Conservation (phyloP, 2,888 invertebrate genomes). For the Hecatera dysodea region DNA sequence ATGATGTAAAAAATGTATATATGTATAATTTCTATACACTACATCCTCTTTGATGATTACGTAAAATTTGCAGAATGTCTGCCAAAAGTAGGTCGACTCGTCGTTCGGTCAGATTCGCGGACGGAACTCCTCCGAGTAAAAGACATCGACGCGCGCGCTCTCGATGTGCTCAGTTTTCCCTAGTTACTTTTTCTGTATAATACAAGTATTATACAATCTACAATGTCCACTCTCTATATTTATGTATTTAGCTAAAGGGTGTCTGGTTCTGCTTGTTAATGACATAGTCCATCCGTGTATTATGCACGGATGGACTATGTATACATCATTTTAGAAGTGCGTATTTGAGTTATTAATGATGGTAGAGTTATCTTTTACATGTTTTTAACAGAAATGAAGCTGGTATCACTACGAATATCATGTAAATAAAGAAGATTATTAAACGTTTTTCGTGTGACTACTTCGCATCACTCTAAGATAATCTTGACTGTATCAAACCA, state of each 20-base stretch:
- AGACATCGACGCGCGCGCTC: constrained; percentile 70
- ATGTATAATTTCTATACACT: constrained; percentile 50
- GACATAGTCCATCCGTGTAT: no score
- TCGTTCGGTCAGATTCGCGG: constrained; percentile 66
- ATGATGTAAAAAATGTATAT: constrained; percentile 25
- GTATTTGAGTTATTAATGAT: neutral
- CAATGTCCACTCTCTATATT: constrained; percentile 61
- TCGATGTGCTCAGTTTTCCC: constrained; percentile 69
- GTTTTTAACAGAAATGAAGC: neutral
- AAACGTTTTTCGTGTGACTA: neutral
- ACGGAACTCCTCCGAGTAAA: constrained; percentile 63
- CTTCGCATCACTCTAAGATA: neutral
- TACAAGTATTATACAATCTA: constrained; percentile 60
- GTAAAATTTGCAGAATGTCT: constrained; percentile 63
- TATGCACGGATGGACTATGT: constrained; percentile 4
- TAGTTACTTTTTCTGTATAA: constrained; percentile 65
- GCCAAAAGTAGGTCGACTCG: constrained; percentile 69
- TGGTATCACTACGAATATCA: accelerated
- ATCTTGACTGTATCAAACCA: neutral
- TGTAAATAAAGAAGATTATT: neutral
- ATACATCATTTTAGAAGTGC: neutral
- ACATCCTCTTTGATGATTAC: constrained; percentile 68
- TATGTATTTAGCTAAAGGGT: constrained; percentile 30
- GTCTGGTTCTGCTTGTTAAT: constrained; percentile 1
- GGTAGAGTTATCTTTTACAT: no score